Conservation (phyloP, 2,797 vertebrate species). For the Eptatretus atami region DNA sequence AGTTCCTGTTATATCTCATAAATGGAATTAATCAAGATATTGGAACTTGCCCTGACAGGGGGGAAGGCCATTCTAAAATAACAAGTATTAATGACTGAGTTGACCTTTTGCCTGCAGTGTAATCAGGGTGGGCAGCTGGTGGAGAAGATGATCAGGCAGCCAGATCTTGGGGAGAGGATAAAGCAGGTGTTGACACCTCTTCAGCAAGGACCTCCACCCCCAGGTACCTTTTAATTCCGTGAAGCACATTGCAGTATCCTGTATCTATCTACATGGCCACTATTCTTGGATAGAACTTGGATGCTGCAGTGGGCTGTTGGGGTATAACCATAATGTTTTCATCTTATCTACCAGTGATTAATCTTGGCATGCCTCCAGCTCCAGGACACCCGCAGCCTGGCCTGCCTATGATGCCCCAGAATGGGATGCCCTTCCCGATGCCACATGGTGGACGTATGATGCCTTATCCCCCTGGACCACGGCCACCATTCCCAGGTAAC, state of each 20-base stretch:
- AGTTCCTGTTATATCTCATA: too few relatives aligned
- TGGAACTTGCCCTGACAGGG: too few relatives aligned
- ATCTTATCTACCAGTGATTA: too few relatives aligned
- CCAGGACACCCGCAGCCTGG: background rate
- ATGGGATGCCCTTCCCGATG: constrained; percentile 2
- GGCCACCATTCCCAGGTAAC: constrained; percentile 1
- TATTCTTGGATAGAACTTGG: background rate
- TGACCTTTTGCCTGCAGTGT: background rate
- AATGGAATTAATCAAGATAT: too few relatives aligned
- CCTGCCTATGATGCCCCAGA: constrained; percentile 1
- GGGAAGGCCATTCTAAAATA: too few relatives aligned
- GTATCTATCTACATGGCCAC: background rate
- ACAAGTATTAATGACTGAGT: too few relatives aligned
- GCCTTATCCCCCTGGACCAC: background rate
- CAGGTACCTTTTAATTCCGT: background rate
- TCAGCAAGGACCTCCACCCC: constrained; percentile 11
- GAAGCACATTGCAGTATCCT: background rate
- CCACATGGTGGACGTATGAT: background rate
- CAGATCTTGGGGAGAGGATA: constrained; percentile 61
- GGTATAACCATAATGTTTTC: too few relatives aligned
- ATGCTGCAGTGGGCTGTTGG: too few relatives aligned
- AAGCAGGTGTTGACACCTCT: constrained; percentile 50
- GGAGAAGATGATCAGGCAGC: constrained; percentile 58
- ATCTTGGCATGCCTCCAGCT: background rate
- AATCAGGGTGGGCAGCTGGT: constrained; percentile 36